phyloP scores from a whole-genome alignment of 2,888 invertebrate species.

The Plagodis pulveraria region DNA sequence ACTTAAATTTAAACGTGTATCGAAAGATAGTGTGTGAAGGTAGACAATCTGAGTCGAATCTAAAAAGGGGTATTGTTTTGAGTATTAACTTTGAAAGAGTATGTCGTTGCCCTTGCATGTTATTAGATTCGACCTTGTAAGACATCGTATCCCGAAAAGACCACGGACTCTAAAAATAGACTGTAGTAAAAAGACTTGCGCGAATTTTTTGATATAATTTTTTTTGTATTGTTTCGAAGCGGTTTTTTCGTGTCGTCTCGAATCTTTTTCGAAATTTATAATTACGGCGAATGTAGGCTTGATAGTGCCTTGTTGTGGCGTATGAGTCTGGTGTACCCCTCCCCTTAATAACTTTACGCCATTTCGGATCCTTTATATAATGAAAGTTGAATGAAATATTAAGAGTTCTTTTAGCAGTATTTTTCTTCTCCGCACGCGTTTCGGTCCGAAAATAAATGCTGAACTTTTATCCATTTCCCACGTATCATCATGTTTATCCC shows the following conservation, averaged over 20 bases:
- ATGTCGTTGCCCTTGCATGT: not conserved
- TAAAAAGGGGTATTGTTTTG: not conserved
- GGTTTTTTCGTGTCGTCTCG: constrained; percentile 75
- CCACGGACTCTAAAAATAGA: constrained; percentile 74
- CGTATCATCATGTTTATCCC: not conserved
- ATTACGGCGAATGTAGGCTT: constrained; percentile 58
- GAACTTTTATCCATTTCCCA: not conserved
- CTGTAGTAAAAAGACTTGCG: constrained; percentile 82
- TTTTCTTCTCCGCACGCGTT: constrained; percentile 34
- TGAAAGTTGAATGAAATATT: too few relatives aligned
- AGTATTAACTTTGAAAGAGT: too few relatives aligned
- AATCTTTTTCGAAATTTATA: constrained; percentile 62
- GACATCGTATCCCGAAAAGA: constrained; percentile 72
- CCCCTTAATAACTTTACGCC: constrained; percentile 26
- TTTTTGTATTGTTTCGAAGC: constrained; percentile 72
- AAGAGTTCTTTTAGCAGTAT: not conserved
- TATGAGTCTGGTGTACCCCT: constrained; percentile 57
- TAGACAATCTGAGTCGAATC: constrained; percentile 30
- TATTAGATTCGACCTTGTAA: constrained; percentile 31
- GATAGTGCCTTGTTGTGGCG: constrained; percentile 75
- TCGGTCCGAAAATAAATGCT: constrained; percentile 35
- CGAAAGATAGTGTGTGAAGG: constrained; percentile 16
- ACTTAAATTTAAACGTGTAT: constrained; percentile 33
- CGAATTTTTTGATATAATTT: constrained; percentile 77
- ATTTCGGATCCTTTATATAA: not conserved